These are phyloP conservation scores for Alloplasta piceator DNA, from an alignment of 2,888 invertebrate genomes.

Conservation along the genomic window DNA sequence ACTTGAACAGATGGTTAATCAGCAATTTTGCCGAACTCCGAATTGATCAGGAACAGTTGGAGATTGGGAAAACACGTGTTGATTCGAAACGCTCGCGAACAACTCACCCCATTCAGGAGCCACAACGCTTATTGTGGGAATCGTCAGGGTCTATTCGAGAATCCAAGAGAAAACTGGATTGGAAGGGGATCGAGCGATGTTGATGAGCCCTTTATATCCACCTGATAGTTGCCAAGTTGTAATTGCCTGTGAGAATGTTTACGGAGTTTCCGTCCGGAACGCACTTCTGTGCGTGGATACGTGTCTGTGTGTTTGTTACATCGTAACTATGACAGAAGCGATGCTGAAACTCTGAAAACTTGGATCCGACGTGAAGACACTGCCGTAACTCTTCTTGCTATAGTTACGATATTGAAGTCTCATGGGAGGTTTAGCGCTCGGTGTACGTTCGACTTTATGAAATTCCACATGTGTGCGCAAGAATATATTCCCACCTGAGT, in stretches of 20 bases:
- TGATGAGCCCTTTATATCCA: slow-evolving; percentile 31
- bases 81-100: too few species aligned
- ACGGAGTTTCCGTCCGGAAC: slow-evolving; percentile 11
- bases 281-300: neutral
- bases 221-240: slow-evolving; percentile 30
- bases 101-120: too few species aligned
- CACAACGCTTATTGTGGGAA: too few species aligned
- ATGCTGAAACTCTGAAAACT: slow-evolving; percentile 10
- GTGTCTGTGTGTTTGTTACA: slow-evolving; percentile 9
- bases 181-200: neutral
- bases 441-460: slow-evolving; percentile 12
- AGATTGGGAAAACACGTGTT: too few species aligned
- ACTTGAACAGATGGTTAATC: too few species aligned
- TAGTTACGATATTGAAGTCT: slow-evolving; percentile 26
- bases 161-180: neutral
- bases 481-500: slow-evolving; percentile 13
- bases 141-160: neutral
- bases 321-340: slow-evolving; percentile 10
- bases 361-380: neutral
- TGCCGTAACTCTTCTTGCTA: slow-evolving; percentile 33
- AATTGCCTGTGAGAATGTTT: slow-evolving; percentile 39
- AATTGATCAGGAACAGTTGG: too few species aligned
- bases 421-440: slow-evolving; percentile 10
- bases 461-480: neutral
- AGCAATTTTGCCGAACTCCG: too few species aligned